Evolutionary conservation across 2,113 vertebrate genomes (phyloP).

Genomic region (Etia nguti): DNA sequence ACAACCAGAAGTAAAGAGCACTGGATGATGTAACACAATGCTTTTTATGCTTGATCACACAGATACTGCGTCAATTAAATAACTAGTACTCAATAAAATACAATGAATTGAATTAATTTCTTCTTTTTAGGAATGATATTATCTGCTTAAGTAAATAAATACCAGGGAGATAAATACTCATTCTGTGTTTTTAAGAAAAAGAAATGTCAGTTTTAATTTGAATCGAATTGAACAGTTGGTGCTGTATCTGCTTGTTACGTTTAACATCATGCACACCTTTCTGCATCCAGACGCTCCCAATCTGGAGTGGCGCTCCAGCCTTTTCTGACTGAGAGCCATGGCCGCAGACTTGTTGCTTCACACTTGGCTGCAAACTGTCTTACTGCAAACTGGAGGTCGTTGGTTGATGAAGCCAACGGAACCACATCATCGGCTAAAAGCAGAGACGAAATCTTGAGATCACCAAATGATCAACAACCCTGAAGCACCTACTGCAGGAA

Average conservation of each 20-base stretch:
- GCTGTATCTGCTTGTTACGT: not conserved
- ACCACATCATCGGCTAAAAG: not conserved
- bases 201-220: not conserved
- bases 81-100: not conserved
- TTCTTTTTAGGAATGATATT: not conserved
- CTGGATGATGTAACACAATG: not conserved
- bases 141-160: not conserved
- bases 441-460: not conserved
- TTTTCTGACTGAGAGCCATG: not conserved
- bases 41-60: not conserved
- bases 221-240: not conserved
- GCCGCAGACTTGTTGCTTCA: not conserved
- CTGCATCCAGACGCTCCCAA: not conserved
- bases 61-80: not conserved
- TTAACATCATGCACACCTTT: not conserved
- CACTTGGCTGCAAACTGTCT: not conserved
- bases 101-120: not conserved
- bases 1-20: not conserved
- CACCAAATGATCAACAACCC: rapidly evolving
- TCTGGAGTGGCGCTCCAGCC: not conserved
- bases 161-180: not conserved
- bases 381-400: not conserved
- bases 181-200: not conserved
- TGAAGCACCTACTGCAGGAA: not conserved
- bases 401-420: not conserved